Base-by-base conservation (phyloP, 2,888 invertebrate genomes). In the Brenthis hecate region DNA sequence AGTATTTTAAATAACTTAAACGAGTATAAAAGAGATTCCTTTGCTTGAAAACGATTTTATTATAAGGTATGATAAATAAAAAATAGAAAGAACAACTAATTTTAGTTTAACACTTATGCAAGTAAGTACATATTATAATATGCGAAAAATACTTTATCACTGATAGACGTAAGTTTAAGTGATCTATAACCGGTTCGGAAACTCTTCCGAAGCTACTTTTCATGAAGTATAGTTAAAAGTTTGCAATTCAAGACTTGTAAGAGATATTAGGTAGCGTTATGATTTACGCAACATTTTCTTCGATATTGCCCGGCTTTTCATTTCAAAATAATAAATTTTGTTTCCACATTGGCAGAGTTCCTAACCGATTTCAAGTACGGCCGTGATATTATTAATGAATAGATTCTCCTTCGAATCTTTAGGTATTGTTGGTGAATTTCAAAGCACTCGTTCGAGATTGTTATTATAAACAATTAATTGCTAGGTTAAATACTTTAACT, bases 401-500 rank as follows among this genome's bases (percentile, higher is more conserved):
- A 80, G 78, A 62, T 79, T 80, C 82, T 80, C 80, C 76, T 80
- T 78, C 77, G 80, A 84, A 81, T 80, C 82, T 81, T 76, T 78
- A 78, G 78, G 80, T 81, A 81, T 83, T 84, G 84, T 84, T 79
- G 79, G 76, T 74, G 75, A 84, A 85, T 87, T 84, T 85, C 85
- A 84, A 80, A 73, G 50, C 50, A 28, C 32, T 36, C 58, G 19
- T 36, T 36, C 14, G 19, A 75, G 76, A 82, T 85, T 86, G 87
- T 88, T 85, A 87, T 87, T 85, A 81, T 83, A 81, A 87, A 85
- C 36, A 62, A 62, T 53, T 60, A 16, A 85, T 85, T 84, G 84
- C 82, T 80, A 80, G 85, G 86, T 81, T 85, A 83, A 66, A 76
- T 58, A 56, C 61, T 62, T 19, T 19, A 19, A 19, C 19, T 19